Base-by-base conservation (phyloP, 2,888 invertebrate genomes). In the Stramonita haemastoma region DNA sequence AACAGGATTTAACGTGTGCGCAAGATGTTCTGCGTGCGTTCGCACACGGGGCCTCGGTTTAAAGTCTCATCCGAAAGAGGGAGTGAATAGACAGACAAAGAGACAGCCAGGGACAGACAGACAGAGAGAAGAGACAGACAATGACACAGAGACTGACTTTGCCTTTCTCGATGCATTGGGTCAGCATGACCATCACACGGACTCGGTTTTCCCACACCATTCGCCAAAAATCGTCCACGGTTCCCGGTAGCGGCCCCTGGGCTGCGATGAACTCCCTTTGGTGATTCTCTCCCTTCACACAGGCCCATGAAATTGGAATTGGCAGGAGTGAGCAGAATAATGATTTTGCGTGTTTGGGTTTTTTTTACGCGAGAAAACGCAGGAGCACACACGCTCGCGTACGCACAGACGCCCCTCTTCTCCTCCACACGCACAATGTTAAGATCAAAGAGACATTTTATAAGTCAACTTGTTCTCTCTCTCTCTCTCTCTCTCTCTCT, bases 171-270 rank as follows among this genome's bases (percentile, higher is more conserved):
- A 97, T 96, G 90, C 97, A 97, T 92, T 97, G 97, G 2, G 98
- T 97, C 5, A 98, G 96, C 97, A 98, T 98, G 1, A 97, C 97
- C 92, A 98, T 97, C 26, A 97, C 96, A 70, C 97, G 96, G 0
- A 97, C 97, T 92, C 97, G 97, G 93, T 97, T 97, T 94, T 98
- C 97, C 93, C 97, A 96, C 29, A 97, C 96, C 97, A 98, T 97
- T 92, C 97, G 97, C 98, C 98, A 98, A 95, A 98, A 98, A 95
- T 98, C 97, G 92, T 97, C 97, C 32, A 97, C 96, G 5, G 97
- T 97, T 90, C 97, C 96, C 73, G 97, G 97, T 91, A 97, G 97
- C 0, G 98, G 98, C 0, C 97, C 98, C 96, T 98, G 98, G 29
- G 97, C 97, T 13, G 98, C 98, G 90, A 98, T 97, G 93, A 97